Evolutionary conservation across 2,113 vertebrate species (phyloP), one percentile per base, ranked within the genome.

Genomic region (Sakesphorus luctuosus): DNA sequence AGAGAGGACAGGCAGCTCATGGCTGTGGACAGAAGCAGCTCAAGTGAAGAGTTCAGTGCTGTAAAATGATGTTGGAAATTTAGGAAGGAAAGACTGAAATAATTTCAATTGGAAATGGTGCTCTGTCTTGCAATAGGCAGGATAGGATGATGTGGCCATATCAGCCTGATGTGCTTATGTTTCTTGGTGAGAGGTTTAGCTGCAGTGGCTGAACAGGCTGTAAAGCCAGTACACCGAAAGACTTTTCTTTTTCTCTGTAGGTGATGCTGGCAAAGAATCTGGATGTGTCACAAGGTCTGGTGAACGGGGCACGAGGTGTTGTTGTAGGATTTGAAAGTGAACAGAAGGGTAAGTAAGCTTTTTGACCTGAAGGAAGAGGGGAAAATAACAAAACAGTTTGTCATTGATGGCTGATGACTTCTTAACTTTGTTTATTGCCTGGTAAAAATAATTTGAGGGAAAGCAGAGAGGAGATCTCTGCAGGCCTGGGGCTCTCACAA

Each of bases 241-340:
- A 2, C 24, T 38, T 93, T 84, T 44, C 33, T 52, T 46, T 77
- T 84, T 35, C 17, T 46, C 26, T 69, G n/a, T 81, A 99, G 99
- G 99, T 99, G 93, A 99, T 99, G 99, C 97, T 99, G 87, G 98
- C 99, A 19, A 99, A 99, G 97, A 99, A 99, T 94, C 83, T 99
- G 86, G 98, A 99, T 20, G 98, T 99, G 15, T 97, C 98, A 58
- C 98, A 97, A 44, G 99, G 99, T 63, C 97, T 99, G 93, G 99
- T 99, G 97, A 99, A 99, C 2, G 99, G 99, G 5, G 99, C 99
- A 6, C 98, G 99, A 89, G 99, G 99, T 4, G 98, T 99, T 7
- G 98, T 99, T 9, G 93, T 98, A 10, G 98, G 98, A 59, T 99
- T 99, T 90, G 98, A 99, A 90, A 91, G 97, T 4, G 98, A 98